Percentiles rank a stretch among this genome's conserved stretches.
These are phyloP conservation scores for Antitype chi DNA, from an alignment of 2,888 invertebrate genomes.

Conservation along the genomic window DNA sequence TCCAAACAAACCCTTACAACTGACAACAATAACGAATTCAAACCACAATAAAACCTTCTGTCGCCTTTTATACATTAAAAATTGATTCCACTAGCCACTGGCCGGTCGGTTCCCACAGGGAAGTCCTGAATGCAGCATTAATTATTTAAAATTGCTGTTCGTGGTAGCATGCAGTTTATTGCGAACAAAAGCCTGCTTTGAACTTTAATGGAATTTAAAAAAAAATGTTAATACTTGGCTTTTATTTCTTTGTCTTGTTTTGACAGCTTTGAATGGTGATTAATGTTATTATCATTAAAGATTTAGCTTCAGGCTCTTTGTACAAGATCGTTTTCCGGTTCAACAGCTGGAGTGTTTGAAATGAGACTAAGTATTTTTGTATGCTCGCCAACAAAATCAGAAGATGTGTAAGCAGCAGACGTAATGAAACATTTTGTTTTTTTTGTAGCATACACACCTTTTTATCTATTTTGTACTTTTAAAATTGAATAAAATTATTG, in stretches of 20 bases:
- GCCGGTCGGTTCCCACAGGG: slow-evolving; percentile 62
- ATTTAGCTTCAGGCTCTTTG: background rate
- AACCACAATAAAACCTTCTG: slow-evolving; percentile 8
- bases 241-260: background rate
- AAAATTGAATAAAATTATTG: no score
- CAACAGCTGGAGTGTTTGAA: background rate
- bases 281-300: background rate
- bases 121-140: slow-evolving; percentile 57
- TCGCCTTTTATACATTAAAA: slow-evolving; percentile 50
- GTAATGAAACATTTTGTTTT: background rate
- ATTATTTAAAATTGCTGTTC: slow-evolving; percentile 55
- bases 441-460: background rate
- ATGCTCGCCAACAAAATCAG: background rate
- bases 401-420: background rate
- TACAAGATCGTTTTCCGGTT: background rate
- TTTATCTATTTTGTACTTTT: no score
- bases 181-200: slow-evolving; percentile 22
- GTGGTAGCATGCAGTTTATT: slow-evolving; percentile 41
- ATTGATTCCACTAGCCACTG: slow-evolving; percentile 52
- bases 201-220: slow-evolving; percentile 9
- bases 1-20: background rate
- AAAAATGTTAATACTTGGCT: no score
- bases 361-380: background rate
- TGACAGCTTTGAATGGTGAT: no score
- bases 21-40: slow-evolving; percentile 5